Base-by-base conservation (phyloP, 23 tunicate species). In the Styela clava region DNA sequence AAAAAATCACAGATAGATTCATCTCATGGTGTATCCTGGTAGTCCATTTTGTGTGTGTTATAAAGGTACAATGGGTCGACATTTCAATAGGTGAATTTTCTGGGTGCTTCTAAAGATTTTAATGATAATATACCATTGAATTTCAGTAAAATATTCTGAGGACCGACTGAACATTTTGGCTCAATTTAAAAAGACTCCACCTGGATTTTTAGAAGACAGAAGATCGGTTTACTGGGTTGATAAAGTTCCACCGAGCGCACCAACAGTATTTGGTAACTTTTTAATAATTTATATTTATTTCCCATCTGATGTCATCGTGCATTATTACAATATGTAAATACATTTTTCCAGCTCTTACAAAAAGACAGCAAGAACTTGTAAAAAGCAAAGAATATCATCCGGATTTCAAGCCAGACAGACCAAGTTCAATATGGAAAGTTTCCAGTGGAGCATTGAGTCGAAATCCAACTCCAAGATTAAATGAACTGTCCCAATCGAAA, bases 161-260 rank as follows among this genome's bases (percentile, higher is more conserved):
- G 26, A 76, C 18, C 81, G 81, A 26, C 81, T 80, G 0, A 83
- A 83, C n/a, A 79, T 62, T 62, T 68, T 91, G 73, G 97, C 97
- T 18, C 61, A 83, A 34, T 85, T 62, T 34, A 91, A 86, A 69
- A 62, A 33, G 29, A 65, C 67, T 22, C 86, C 88, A 19, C 65
- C 74, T 2, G 88, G 85, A 0, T 86, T 83, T 83, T 61, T 83
- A 2, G 86, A 83, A 51, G 97, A 91, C 34, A 71, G 97, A 79
- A 78, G 97, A 86, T 91, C 97, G 2, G 97, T 91, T 20, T 91
- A 91, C 79, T 91, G 97, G 97, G 97, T 91, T 35, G 97, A 91
- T 62, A 86, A 83, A 73, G 22, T 33, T 3, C 97, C 97, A 5
- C 88, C 86, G 0, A 61, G 24, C 22, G 85, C 91, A 24, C 91